A percentile compares a stretch with the other conserved stretches of the same genome.
These are phyloP conservation scores for Paramormyrops kingsleyae DNA, from an alignment of 2,113 vertebrate species.

Conservation along the genomic window DNA sequence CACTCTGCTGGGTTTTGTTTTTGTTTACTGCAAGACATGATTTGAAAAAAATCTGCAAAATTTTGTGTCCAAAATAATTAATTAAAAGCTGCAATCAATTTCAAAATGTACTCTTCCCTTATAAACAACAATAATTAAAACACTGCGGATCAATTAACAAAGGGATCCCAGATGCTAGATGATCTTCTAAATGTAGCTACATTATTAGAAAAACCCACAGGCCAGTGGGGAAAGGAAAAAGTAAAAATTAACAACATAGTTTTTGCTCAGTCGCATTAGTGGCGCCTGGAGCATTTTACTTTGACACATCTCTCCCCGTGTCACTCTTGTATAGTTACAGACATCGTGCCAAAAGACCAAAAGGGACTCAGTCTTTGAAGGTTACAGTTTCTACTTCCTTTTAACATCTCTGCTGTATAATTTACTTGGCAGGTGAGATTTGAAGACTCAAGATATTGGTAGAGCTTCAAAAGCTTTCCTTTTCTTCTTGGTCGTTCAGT, in stretches of 20 bases:
- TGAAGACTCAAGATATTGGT: neutral
- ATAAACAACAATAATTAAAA: neutral
- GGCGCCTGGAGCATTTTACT: neutral
- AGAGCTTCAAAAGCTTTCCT: neutral
- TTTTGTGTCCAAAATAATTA: neutral
- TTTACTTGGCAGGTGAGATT: conserved; percentile 2
- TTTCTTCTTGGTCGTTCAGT: neutral
- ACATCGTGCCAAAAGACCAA: neutral
- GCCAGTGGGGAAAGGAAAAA: neutral
- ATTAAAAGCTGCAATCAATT: neutral
- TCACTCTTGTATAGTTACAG: neutral
- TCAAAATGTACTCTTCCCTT: neutral
- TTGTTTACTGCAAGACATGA: neutral
- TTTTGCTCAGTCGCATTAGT: neutral
- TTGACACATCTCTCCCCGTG: neutral
- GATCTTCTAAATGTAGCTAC: neutral
- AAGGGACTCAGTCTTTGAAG: neutral
- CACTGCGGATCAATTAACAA: neutral
- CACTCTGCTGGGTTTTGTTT: neutral
- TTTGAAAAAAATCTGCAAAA: neutral
- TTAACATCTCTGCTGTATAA: neutral
- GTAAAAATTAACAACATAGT: neutral
- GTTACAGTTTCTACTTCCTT: neutral
- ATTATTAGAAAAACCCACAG: neutral
- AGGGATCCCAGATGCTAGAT: neutral